A percentile compares a stretch with the other conserved stretches of the same genome.
Evolutionary conservation across 2,113 vertebrate species (phyloP).

Genomic region (Corythornis vintsioides): DNA sequence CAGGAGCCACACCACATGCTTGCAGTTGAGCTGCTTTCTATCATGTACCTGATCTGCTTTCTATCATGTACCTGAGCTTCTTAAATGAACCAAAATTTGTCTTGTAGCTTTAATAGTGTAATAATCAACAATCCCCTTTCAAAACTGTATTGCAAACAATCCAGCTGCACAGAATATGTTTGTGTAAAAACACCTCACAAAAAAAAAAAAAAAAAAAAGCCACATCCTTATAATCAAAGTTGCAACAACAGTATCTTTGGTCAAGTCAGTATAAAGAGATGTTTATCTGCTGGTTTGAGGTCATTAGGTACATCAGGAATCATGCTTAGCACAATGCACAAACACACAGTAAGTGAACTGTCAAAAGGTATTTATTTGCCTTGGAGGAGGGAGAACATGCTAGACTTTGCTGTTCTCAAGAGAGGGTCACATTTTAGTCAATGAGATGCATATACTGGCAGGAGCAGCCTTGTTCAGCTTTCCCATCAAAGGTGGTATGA

Average conservation of each 20-base stretch:
- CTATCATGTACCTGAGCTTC: neutral
- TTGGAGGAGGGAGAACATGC: neutral
- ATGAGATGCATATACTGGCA: neutral
- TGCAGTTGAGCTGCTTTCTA: neutral
- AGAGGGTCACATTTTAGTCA: neutral
- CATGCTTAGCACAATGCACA: neutral
- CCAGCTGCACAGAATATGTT: neutral
- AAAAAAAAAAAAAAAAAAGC: neutral
- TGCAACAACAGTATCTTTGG: neutral
- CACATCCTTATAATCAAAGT: neutral
- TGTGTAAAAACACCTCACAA: neutral
- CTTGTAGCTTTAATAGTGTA: neutral
- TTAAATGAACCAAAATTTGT: neutral
- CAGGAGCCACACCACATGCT: neutral
- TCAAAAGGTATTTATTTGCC: neutral
- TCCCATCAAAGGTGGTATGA: neutral
- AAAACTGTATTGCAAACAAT: neutral
- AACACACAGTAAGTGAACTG: neutral
- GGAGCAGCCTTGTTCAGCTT: neutral
- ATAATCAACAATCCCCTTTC: neutral
- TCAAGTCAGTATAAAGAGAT: neutral
- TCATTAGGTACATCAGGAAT: neutral
- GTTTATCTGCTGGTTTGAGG: neutral
- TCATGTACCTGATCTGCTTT: neutral
- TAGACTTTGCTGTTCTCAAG: neutral